Evolutionary conservation across 2,797 vertebrate species (phyloP), one percentile per base, ranked within the genome.

Genomic region (Lacerta viridis): DNA sequence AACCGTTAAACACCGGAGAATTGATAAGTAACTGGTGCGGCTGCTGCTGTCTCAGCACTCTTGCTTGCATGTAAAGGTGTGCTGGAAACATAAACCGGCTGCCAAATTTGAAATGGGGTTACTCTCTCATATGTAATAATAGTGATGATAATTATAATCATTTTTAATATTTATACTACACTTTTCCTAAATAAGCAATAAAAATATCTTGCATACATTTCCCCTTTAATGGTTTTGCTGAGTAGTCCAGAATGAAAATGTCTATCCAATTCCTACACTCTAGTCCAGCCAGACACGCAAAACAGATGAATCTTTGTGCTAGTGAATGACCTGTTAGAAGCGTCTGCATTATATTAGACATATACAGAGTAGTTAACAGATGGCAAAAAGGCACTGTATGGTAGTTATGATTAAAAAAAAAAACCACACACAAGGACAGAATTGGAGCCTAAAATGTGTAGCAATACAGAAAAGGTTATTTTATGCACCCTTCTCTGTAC

Each of bases 1-100:
- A 87, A 84, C 87, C 89, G 92, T 93, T 91, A 86, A 95, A 88
- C 91, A 92, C 78, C 55, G 68, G 84, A 93, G 91, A 93, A 95
- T 87, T 50, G 90, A 89, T 89, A 93, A 91, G 64, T 81, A 76
- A 41, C 86, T 75, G 50, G 50, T 55, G 50, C 50, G 13, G 55
- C 41, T 59, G 87, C 88, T 91, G 93, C 75, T 77, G 72, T 29
- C 68, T 75, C 91, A 82, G 86, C 41, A 59, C 9, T 90, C 78
- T 68, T 85, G 69, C 82, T 91, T 88, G 79, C 91, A 59, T 85
- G 55, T 87, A 83, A 90, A 71, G 85, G 88, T 76, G 74, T 76
- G 90, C 89, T 90, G 18, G 89, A 61, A 74, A 46, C 17, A 85
- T 79, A 79, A 80, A 90, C 82, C 75, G 81, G 90, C 86, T 81